These are phyloP conservation scores for Baronia brevicornis DNA, from an alignment of 2,888 invertebrate genomes.

Conservation along the genomic window DNA sequence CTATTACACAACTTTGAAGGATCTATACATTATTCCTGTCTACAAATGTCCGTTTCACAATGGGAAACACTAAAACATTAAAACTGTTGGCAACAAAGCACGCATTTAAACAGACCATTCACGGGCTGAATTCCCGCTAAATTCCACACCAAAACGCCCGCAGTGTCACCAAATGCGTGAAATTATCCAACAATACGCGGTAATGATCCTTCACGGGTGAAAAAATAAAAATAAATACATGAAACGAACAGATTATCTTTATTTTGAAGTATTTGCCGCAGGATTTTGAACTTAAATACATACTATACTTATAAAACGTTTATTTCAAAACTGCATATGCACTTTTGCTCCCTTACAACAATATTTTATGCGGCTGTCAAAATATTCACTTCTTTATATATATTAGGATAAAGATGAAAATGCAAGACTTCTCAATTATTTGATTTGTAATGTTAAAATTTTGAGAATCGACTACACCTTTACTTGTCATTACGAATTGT, in stretches of 20 bases:
- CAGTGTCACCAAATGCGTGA: constrained; percentile 70
- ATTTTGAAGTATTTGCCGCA: constrained; percentile 17
- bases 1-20: constrained; percentile 16
- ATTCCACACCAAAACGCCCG: constrained; percentile 56
- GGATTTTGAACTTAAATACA: constrained; percentile 26
- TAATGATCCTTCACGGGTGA: constrained; percentile 67
- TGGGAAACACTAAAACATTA: constrained; percentile 28
- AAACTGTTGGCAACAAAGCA: constrained; percentile 29
- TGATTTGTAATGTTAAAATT: neutral
- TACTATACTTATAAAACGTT: constrained; percentile 6
- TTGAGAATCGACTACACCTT: constrained; percentile 41
- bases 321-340: constrained; percentile 13
- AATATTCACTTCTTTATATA: neutral
- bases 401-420: constrained; percentile 1
- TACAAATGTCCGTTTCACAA: constrained; percentile 20
- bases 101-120: constrained; percentile 42
- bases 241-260: constrained; percentile 35
- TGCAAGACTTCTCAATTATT: neutral
- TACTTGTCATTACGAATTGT: constrained; percentile 49
- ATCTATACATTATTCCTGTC: constrained; percentile 11
- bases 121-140: constrained; percentile 46
- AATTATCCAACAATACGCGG: constrained; percentile 64
- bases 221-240: constrained; percentile 60
- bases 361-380: neutral
- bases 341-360: constrained; percentile 2